Conservation (phyloP, 1,140 invertebrate genomes). For the Cotesia chilonis region DNA sequence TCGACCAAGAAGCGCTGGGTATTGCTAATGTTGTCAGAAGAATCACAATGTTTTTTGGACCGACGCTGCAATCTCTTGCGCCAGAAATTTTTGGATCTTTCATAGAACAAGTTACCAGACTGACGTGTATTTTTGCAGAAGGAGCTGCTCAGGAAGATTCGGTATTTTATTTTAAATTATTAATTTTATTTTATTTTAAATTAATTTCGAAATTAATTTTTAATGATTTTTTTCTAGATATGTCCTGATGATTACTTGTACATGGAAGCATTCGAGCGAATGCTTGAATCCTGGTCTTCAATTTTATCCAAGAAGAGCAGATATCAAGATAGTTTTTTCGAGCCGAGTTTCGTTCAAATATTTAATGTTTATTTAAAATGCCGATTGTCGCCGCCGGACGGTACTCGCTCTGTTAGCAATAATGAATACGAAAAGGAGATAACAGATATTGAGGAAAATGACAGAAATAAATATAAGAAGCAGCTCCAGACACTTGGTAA, state of each 20-base stretch:
- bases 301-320: constrained; percentile 69
- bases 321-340: constrained; percentile 68
- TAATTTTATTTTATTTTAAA: neutral
- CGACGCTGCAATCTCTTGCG: constrained; percentile 62
- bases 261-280: constrained; percentile 82
- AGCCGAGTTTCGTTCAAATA: constrained; percentile 68
- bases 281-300: constrained; percentile 82
- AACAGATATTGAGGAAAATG: constrained; percentile 76
- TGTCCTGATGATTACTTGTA: constrained; percentile 74
- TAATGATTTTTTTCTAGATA: constrained; percentile 49
- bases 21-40: constrained; percentile 75
- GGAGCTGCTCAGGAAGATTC: constrained; percentile 78
- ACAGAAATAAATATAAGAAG: constrained; percentile 74
- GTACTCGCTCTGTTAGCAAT: constrained; percentile 66
- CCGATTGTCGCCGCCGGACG: constrained; percentile 84
- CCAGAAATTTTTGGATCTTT: constrained; percentile 64
- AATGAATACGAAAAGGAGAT: constrained; percentile 70
- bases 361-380: constrained; percentile 86
- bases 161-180: constrained; percentile 60
- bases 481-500: constrained; percentile 75
- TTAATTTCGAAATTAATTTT: constrained; percentile 19
- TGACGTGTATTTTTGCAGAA: constrained; percentile 81
- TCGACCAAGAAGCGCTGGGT: constrained; percentile 72
- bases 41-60: constrained; percentile 72
- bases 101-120: constrained; percentile 73